Percentiles rank a stretch among this genome's conserved stretches.
Conservation (phyloP, 2,113 vertebrate genomes). For the Girardinichthys multiradiatus region DNA sequence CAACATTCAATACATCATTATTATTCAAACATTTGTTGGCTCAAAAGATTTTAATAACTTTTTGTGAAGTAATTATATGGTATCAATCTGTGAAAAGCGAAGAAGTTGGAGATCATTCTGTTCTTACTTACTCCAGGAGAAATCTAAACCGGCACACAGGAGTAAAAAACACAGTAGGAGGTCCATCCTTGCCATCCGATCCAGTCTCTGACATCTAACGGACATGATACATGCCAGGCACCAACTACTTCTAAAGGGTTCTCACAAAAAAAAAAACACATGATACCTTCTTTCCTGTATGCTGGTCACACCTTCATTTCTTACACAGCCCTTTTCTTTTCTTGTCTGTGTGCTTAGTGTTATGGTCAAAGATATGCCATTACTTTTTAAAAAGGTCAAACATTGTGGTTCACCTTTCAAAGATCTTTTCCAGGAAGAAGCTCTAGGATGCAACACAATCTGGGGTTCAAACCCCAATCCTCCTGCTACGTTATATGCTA, state of each 20-base stretch:
- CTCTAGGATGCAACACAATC: too few species aligned
- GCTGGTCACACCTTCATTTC: not conserved
- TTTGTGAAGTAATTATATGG: not conserved
- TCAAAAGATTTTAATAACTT: not conserved
- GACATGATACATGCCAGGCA: not conserved
- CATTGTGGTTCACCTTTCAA: too few species aligned
- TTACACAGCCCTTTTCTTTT: not conserved
- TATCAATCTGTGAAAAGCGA: not conserved
- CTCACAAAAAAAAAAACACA: not conserved
- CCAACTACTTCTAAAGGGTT: not conserved
- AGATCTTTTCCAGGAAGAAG: too few species aligned
- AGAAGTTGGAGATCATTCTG: not conserved
- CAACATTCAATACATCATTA: too few species aligned
- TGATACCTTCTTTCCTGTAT: not conserved
- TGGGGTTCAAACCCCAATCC: too few species aligned
- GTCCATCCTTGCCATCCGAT: slow-evolving; percentile 25
- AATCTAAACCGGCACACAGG: not conserved
- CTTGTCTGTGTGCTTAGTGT: not conserved
- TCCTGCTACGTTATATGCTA: too few species aligned
- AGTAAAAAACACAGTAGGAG: slow-evolving; percentile 27
- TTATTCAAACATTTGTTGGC: too few species aligned
- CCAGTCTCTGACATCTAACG: too few species aligned
- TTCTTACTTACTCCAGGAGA: slow-evolving; percentile 41
- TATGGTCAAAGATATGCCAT: too few species aligned
- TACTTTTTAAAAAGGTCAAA: too few species aligned